A percentile compares a stretch with the other conserved stretches of the same genome.
Evolutionary conservation across 2,888 invertebrate genomes (phyloP).

Genomic region (Tupiocoris notatus): DNA sequence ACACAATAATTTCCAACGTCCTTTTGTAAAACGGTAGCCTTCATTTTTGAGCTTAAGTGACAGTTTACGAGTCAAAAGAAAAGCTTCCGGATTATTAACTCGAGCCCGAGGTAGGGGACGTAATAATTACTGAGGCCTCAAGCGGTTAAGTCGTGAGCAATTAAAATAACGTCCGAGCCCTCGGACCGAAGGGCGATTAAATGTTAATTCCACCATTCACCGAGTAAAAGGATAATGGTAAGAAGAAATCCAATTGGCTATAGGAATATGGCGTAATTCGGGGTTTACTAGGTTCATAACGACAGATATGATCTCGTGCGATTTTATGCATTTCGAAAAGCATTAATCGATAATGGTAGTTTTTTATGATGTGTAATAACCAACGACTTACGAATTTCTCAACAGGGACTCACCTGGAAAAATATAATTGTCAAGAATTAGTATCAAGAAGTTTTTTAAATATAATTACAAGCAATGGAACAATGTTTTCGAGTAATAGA

Average conservation of each 20-base stretch:
- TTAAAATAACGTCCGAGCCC: not conserved
- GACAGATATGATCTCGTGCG: too few relatives aligned
- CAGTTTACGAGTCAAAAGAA: not conserved
- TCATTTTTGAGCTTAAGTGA: not conserved
- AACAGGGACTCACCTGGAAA: too few relatives aligned
- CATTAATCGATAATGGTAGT: too few relatives aligned
- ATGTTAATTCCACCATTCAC: not conserved
- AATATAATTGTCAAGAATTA: too few relatives aligned
- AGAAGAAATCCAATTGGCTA: not conserved
- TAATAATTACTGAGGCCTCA: not conserved
- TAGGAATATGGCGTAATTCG: too few relatives aligned
- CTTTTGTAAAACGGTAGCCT: not conserved
- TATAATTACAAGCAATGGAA: too few relatives aligned
- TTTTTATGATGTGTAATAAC: too few relatives aligned
- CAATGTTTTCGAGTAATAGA: too few relatives aligned
- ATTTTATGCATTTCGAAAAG: too few relatives aligned
- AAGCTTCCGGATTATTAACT: not conserved
- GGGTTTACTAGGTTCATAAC: too few relatives aligned
- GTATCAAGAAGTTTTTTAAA: too few relatives aligned
- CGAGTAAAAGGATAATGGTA: not conserved
- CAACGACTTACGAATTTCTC: too few relatives aligned
- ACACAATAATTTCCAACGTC: not conserved
- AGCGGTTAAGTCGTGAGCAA: not conserved
- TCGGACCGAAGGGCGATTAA: not conserved
- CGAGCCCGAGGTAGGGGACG: not conserved